These are phyloP conservation scores for Gavialis gangeticus DNA, from an alignment of 2,113 vertebrate genomes.

Conservation along the genomic window DNA sequence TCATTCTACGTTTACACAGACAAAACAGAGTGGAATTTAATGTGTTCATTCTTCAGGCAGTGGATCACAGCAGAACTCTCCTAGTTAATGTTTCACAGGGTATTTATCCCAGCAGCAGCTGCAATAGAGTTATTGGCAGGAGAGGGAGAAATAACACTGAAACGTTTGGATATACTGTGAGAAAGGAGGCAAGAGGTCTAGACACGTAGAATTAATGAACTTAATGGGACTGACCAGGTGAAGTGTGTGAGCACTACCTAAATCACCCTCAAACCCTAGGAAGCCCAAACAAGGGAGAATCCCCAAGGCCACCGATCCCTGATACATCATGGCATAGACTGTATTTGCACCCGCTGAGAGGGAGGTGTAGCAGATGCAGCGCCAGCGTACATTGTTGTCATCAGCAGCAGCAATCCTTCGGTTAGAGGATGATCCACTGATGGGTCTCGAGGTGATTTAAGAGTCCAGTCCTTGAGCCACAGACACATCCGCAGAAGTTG, in stretches of 20 bases:
- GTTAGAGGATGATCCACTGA: too few relatives aligned
- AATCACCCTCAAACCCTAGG: too few relatives aligned
- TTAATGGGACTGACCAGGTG: not conserved
- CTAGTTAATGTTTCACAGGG: not conserved
- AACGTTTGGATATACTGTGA: not conserved
- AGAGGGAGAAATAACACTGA: not conserved
- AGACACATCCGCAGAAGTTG: too few relatives aligned
- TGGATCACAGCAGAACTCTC: not conserved
- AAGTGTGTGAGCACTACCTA: not conserved
- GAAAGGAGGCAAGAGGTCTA: not conserved
- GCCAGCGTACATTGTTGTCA: too few relatives aligned
- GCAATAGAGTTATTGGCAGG: not conserved
- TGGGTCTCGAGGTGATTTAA: too few relatives aligned
- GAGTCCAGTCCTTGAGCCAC: too few relatives aligned
- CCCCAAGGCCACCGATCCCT: too few relatives aligned
- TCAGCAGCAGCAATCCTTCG: too few relatives aligned
- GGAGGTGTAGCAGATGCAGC: too few relatives aligned
- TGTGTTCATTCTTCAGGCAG: not conserved
- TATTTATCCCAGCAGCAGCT: not conserved
- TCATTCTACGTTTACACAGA: not conserved
- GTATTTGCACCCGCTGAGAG: too few relatives aligned
- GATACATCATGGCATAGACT: too few relatives aligned
- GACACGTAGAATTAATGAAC: not conserved
- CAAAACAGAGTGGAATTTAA: not conserved
- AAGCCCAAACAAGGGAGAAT: too few relatives aligned